Conservation (phyloP, 2,888 invertebrate species). For the Copidosoma aretas region DNA sequence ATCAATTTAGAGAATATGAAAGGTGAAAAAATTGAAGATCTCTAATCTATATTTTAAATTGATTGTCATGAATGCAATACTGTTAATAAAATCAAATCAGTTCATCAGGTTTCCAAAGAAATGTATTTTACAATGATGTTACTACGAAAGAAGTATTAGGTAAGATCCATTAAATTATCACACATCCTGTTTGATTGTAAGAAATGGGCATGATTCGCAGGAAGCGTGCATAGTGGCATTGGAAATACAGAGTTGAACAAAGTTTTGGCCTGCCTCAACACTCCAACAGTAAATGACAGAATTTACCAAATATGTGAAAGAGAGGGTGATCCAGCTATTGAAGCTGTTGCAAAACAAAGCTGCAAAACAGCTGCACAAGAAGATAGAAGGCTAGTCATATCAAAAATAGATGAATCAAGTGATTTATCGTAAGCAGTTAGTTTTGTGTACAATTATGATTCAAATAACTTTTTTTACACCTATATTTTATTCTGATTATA, state of each 20-base stretch:
- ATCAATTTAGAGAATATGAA: not conserved
- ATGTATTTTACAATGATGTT: not conserved
- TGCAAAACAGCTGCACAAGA: conserved; percentile 11
- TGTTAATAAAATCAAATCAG: not conserved
- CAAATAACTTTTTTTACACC: too few relatives aligned
- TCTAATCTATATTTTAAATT: not conserved
- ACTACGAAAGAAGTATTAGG: not conserved
- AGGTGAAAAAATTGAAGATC: not conserved
- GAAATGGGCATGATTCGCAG: conserved; percentile 17
- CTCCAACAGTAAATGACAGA: conserved; percentile 9
- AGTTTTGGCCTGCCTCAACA: conserved; percentile 23
- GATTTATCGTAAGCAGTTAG: not conserved
- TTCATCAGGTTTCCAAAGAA: not conserved
- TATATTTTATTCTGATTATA: too few relatives aligned
- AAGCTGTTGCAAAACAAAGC: conserved; percentile 19
- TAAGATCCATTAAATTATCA: not conserved
- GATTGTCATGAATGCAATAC: not conserved
- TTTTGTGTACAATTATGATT: conserved; percentile 1
- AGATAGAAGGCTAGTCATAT: not conserved
- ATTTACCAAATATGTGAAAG: conserved; percentile 19
- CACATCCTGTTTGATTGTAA: not conserved
- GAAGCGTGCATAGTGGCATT: conserved; percentile 27
- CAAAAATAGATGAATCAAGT: not conserved
- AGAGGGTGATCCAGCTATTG: conserved; percentile 18
- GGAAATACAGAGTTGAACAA: conserved; percentile 26